Percentiles rank a stretch among this genome's conserved stretches.
Conservation (phyloP, 1,140 invertebrate genomes). For the Eurosta solidaginis region DNA sequence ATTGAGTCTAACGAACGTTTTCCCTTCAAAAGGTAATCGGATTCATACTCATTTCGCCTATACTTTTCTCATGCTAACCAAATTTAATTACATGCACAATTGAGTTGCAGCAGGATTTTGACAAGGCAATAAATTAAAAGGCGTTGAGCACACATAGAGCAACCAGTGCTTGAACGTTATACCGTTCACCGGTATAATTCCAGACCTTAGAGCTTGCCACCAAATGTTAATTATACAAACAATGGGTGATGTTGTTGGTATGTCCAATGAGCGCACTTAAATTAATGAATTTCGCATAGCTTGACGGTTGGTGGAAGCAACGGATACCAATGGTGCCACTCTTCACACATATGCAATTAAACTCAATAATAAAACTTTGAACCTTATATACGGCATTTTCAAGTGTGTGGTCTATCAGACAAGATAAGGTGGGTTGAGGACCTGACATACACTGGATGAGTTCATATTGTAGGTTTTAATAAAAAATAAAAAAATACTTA, state of each 20-base stretch:
- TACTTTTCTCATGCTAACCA: not conserved
- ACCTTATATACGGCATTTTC: too few relatives aligned
- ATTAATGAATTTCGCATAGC: not conserved
- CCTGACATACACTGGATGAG: too few relatives aligned
- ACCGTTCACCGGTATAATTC: too few relatives aligned
- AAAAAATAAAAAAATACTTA: too few relatives aligned
- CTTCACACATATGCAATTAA: not conserved
- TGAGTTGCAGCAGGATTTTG: constrained; percentile 3
- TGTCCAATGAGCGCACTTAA: not conserved
- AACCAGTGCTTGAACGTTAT: not conserved
- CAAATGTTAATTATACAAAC: not conserved
- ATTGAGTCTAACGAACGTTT: too few relatives aligned
- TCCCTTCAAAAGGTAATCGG: not conserved
- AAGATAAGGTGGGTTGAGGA: too few relatives aligned
- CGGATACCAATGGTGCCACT: not conserved
- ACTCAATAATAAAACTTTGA: too few relatives aligned
- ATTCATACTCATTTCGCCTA: not conserved
- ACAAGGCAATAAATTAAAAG: constrained; percentile 6
- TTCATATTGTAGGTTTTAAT: too few relatives aligned
- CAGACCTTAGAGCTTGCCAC: not conserved
- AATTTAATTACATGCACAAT: constrained; percentile 21
- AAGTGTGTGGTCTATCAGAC: too few relatives aligned
- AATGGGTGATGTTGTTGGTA: not conserved
- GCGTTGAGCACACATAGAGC: not conserved
- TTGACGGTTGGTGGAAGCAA: not conserved